Evolutionary conservation across 2,888 invertebrate species (phyloP).

Genomic region (Synanthedon tipuliformis): DNA sequence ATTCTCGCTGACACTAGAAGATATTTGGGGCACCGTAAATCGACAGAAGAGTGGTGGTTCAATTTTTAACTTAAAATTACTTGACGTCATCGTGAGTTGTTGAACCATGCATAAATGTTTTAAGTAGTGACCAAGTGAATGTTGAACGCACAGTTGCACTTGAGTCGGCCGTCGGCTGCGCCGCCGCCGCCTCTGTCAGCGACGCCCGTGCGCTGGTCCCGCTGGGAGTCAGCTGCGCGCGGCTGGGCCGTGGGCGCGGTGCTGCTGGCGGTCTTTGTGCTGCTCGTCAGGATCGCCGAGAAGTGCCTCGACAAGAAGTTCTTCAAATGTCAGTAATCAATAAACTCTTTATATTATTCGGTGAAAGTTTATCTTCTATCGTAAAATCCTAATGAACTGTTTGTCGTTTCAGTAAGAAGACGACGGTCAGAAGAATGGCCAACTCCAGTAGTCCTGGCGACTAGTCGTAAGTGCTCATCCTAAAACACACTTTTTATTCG

Average conservation of each 20-base stretch:
- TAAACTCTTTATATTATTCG: no score
- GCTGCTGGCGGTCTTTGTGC: constrained; percentile 29
- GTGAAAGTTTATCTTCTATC: no score
- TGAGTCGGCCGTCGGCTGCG: background rate
- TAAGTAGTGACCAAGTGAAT: background rate
- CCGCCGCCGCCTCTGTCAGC: constrained; percentile 1
- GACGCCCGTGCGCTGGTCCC: constrained; percentile 12
- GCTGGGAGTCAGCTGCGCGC: constrained; percentile 9
- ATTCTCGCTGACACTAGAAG: no score
- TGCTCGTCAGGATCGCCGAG: constrained; percentile 33
- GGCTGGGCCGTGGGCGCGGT: constrained; percentile 32
- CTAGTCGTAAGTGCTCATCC: constrained; percentile 30
- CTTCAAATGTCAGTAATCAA: constrained; percentile 21
- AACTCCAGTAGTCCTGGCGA: constrained; percentile 34
- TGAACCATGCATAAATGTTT: background rate
- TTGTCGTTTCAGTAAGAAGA: constrained; percentile 15
- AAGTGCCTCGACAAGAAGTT: constrained; percentile 27
- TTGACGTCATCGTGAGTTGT: background rate
- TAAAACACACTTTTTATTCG: background rate
- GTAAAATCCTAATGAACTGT: background rate
- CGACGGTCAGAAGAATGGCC: constrained; percentile 33
- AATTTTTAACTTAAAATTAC: background rate
- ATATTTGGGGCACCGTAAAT: no score
- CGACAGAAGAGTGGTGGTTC: no score
- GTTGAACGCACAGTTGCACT: background rate